A percentile compares a stretch with the other conserved stretches of the same genome.
These are phyloP conservation scores for Ganaspis sp. DNA, from an alignment of 1,140 invertebrate species.

Conservation along the genomic window DNA sequence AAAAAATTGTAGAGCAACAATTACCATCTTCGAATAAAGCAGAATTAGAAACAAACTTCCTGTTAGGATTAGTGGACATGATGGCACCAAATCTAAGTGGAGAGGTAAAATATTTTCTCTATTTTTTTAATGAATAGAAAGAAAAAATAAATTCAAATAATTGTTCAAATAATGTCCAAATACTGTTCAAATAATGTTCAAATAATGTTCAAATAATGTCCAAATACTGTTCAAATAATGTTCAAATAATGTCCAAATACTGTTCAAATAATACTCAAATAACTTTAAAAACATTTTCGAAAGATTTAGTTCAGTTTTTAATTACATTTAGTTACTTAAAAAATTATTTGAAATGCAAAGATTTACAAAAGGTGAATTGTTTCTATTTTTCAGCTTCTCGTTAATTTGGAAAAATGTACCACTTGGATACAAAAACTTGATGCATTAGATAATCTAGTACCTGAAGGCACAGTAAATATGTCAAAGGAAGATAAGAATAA, in stretches of 20 bases:
- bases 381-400: slow-evolving; percentile 61
- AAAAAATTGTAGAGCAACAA: slow-evolving; percentile 53
- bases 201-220: too few species aligned
- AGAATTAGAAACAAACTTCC: slow-evolving; percentile 61
- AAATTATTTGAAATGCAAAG: background rate
- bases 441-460: slow-evolving; percentile 44
- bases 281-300: too few species aligned
- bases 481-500: slow-evolving; percentile 70
- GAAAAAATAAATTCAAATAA: too few species aligned
- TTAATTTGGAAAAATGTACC: slow-evolving; percentile 67
- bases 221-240: too few species aligned
- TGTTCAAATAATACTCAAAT: too few species aligned
- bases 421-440: slow-evolving; percentile 72
- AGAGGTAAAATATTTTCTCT: slow-evolving; percentile 55
- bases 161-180: too few species aligned
- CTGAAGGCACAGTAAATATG: slow-evolving; percentile 33
- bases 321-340: too few species aligned
- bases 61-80: slow-evolving; percentile 60
- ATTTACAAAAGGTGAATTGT: slow-evolving; percentile 11
- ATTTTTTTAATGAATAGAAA: background rate
- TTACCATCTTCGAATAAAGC: slow-evolving; percentile 41
- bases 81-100: slow-evolving; percentile 38
- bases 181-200: too few species aligned
- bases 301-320: too few species aligned
- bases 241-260: too few species aligned